Evolutionary conservation across 30 jellyfish, hydroid and myxozoan species (phyloP).

Genomic region (Aurelia aurita): DNA sequence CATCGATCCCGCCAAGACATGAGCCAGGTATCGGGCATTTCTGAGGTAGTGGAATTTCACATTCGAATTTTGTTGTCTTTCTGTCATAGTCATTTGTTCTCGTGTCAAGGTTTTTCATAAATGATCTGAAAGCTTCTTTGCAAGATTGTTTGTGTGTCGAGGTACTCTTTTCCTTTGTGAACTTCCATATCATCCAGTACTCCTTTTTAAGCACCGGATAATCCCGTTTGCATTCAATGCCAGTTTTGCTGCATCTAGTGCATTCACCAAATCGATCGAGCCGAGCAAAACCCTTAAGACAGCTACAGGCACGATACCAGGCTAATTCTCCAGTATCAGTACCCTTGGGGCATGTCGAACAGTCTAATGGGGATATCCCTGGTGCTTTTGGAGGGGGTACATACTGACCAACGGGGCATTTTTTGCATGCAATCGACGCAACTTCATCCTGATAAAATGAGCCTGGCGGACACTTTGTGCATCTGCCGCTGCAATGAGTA

Average conservation of each 20-base stretch:
- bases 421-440: conserved; percentile 28
- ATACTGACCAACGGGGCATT: conserved; percentile 59
- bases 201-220: conserved; percentile 13
- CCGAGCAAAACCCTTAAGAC: conserved; percentile 53
- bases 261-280: conserved; percentile 61
- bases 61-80: conserved; percentile 6
- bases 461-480: conserved; percentile 64
- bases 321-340: conserved; percentile 30
- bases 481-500: too few relatives aligned
- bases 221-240: conserved; percentile 48
- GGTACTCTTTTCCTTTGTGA: too few relatives aligned
- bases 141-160: conserved; percentile 6
- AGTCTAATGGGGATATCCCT: conserved; percentile 49
- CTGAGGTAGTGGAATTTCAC: conserved; percentile 41
- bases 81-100: conserved; percentile 13
- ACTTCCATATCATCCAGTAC: conserved; percentile 52
- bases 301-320: conserved; percentile 46
- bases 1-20: conserved; percentile 62
- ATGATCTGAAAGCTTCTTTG: neutral
- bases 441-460: too few relatives aligned
- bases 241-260: conserved; percentile 14
- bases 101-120: conserved; percentile 32
- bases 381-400: conserved; percentile 32
- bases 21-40: conserved; percentile 53
- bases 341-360: conserved; percentile 70